These are phyloP conservation scores for Allophyes oxyacanthae DNA, from an alignment of 2,888 invertebrate genomes.

Conservation along the genomic window DNA sequence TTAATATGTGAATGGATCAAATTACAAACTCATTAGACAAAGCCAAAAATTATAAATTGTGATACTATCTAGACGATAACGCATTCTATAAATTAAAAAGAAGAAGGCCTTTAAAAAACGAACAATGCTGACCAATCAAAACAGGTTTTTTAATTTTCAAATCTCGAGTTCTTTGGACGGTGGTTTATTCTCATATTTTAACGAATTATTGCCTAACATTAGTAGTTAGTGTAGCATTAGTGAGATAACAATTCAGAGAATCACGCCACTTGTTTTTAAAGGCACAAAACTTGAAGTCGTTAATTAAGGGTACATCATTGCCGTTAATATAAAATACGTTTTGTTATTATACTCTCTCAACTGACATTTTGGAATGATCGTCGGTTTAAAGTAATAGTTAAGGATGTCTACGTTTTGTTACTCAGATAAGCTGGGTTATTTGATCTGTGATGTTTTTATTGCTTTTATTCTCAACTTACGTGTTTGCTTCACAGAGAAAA, in stretches of 20 bases:
- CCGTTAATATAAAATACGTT: constrained; percentile 50
- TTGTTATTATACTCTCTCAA: constrained; percentile 42
- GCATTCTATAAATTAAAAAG: constrained; percentile 66
- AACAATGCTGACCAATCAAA: constrained; percentile 53
- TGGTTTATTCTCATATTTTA: constrained; percentile 68
- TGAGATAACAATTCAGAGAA: constrained; percentile 82
- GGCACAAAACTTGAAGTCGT: constrained; percentile 74
- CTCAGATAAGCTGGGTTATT: constrained; percentile 58
- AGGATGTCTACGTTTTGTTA: constrained; percentile 46
- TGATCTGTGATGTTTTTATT: constrained; percentile 57
- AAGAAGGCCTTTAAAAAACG: constrained; percentile 34
- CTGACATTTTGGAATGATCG: constrained; percentile 39
- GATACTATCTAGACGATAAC: constrained; percentile 57
- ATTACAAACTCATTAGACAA: constrained; percentile 51
- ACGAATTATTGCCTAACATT: constrained; percentile 76
- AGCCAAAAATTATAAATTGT: constrained; percentile 41
- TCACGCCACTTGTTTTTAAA: constrained; percentile 69
- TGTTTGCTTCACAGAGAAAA: constrained; percentile 28
- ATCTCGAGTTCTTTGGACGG: constrained; percentile 54
- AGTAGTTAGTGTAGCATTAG: constrained; percentile 71
- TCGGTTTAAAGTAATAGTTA: constrained; percentile 5
- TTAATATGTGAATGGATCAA: constrained; percentile 41
- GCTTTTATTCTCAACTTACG: constrained; percentile 28
- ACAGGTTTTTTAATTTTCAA: constrained; percentile 41
- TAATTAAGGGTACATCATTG: constrained; percentile 73